Conservation (phyloP, 2,797 vertebrate genomes). For the Champsocephalus gunnari region DNA sequence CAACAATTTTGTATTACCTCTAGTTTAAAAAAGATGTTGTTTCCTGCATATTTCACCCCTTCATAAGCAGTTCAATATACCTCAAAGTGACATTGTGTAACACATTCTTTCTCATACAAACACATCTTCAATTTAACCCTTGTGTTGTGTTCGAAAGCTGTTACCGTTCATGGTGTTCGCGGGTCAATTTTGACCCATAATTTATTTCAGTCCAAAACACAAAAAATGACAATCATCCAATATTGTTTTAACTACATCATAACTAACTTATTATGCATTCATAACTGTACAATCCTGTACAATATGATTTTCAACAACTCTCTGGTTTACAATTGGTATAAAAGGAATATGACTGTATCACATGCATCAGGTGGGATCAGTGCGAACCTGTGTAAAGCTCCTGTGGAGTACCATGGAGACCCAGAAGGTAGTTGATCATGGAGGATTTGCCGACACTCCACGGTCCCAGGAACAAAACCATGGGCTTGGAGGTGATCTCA, state of each 20-base stretch:
- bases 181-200: no score
- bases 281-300: no score
- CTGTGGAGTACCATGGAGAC: slow-evolving; percentile 90
- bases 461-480: slow-evolving; percentile 97
- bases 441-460: slow-evolving; percentile 99
- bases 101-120: no score
- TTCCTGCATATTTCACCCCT: background rate
- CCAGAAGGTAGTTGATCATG: slow-evolving; percentile 99
- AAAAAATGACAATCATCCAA: no score
- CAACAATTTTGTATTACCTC: background rate
- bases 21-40: background rate
- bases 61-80: background rate
- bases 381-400: slow-evolving; percentile 82
- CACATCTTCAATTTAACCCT: no score
- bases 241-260: no score
- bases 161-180: no score
- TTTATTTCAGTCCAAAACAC: no score
- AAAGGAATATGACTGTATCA: background rate
- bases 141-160: no score
- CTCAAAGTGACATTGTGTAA: background rate
- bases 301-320: background rate
- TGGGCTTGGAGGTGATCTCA: slow-evolving; percentile 97
- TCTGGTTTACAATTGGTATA: background rate
- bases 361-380: background rate
- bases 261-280: no score